Evolutionary conservation across 1,140 invertebrate species (phyloP).

Genomic region (Drosophila guanche): DNA sequence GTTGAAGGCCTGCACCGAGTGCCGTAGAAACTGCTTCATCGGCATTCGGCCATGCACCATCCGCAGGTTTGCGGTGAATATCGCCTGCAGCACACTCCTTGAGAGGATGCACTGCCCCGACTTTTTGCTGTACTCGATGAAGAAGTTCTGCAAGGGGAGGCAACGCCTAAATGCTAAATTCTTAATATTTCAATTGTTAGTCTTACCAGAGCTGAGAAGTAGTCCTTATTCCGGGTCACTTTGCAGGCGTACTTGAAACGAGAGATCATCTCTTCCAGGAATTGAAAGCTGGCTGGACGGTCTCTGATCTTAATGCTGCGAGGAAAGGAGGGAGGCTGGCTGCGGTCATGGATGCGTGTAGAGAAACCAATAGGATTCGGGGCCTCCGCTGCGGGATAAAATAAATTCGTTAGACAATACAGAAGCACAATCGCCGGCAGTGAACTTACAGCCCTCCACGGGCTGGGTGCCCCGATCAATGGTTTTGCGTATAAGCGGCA

Average conservation of each 20-base stretch:
- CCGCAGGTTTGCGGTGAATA: slow-evolving; percentile 87
- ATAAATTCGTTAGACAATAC: neutral
- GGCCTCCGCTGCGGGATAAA: slow-evolving; percentile 84
- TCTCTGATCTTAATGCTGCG: slow-evolving; percentile 97
- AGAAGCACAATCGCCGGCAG: neutral
- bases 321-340: slow-evolving; percentile 98
- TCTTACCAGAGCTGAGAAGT: slow-evolving; percentile 92
- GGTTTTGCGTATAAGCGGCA: slow-evolving; percentile 92
- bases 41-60: slow-evolving; percentile 84
- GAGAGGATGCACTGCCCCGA: slow-evolving; percentile 96
- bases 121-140: slow-evolving; percentile 95
- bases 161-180: too few relatives aligned
- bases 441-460: slow-evolving; percentile 87
- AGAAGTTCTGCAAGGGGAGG: slow-evolving; percentile 90
- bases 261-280: slow-evolving; percentile 92
- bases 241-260: slow-evolving; percentile 92
- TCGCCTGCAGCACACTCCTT: slow-evolving; percentile 93
- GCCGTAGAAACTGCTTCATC: slow-evolving; percentile 92
- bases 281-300: slow-evolving; percentile 91
- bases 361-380: slow-evolving; percentile 94
- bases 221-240: slow-evolving; percentile 90
- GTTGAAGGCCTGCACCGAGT: slow-evolving; percentile 93
- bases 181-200: neutral
- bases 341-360: slow-evolving; percentile 96
- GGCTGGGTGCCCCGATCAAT: slow-evolving; percentile 90